Base-by-base conservation (phyloP, 1,140 invertebrate species). In the Paramacrobiotus metropolitanus region DNA sequence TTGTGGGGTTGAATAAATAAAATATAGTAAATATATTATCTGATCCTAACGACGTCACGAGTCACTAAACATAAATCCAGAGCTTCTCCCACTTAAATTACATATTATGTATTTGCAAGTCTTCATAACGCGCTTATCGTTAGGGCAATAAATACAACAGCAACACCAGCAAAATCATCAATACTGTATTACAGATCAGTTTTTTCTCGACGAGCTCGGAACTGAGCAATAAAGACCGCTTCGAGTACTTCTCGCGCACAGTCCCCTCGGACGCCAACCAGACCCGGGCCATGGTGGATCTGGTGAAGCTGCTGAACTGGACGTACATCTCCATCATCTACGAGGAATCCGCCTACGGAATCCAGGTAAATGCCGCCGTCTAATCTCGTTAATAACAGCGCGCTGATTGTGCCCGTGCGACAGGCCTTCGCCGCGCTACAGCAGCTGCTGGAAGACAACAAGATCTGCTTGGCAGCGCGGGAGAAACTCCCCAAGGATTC, bases 161-260 rank as follows among this genome's bases (percentile, higher is more conserved):
- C n/a, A n/a, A n/a, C n/a, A n/a, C n/a, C n/a, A n/a, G n/a, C n/a
- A n/a, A n/a, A n/a, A n/a, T n/a, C n/a, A n/a, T n/a, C n/a, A n/a
- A n/a, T n/a, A n/a, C n/a, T n/a, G n/a, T n/a, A n/a, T n/a, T n/a
- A n/a, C n/a, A n/a, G 89, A 86, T 94, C 1, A 93, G 89, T 1
- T 94, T 87, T 75, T 94, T 93, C 72, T 93, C 89, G 0, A 94
- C 90, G 1, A 91, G 87, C 66, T 86, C 89, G 0, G 89, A 92
- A 70, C 76, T 95, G 62, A 91, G 86, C 63, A 93, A 91, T 75
- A 91, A 92, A 69, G 85, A 93, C 67, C 79, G 90, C 3, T 95
- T 93, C 73, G 89, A 93, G 68, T 95, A 87, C 70, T 94, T 95
- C 72, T 83, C 86, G 1, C 76, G 91, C 31, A 95, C 91, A 1